Percentiles rank a stretch among this genome's conserved stretches.
These are phyloP conservation scores for Trisateles emortualis DNA, from an alignment of 2,888 invertebrate genomes.

Conservation along the genomic window DNA sequence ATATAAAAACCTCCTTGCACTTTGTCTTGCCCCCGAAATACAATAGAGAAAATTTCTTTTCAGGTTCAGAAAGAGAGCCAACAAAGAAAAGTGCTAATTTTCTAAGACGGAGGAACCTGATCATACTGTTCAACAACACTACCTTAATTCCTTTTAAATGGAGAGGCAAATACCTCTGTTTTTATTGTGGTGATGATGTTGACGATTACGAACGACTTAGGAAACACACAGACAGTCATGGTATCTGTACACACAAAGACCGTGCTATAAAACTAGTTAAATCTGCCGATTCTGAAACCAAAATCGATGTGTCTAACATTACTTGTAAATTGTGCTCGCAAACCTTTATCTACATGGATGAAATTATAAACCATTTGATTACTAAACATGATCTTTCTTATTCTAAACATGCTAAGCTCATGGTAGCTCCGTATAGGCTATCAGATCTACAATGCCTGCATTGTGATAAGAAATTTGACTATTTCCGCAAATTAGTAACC, in stretches of 20 bases:
- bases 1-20: slow-evolving; percentile 18
- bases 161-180: slow-evolving; percentile 74
- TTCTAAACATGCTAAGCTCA: slow-evolving; percentile 54
- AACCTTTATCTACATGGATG: slow-evolving; percentile 32
- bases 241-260: slow-evolving; percentile 60
- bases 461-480: slow-evolving; percentile 61
- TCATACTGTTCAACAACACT: slow-evolving; percentile 76
- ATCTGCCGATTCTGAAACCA: slow-evolving; percentile 67
- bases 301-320: slow-evolving; percentile 73
- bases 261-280: slow-evolving; percentile 65
- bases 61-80: slow-evolving; percentile 69
- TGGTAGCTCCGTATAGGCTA: slow-evolving; percentile 62
- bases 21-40: slow-evolving; percentile 62
- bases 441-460: slow-evolving; percentile 66
- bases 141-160: slow-evolving; percentile 77
- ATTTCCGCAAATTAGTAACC: slow-evolving; percentile 61
- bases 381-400: slow-evolving; percentile 64
- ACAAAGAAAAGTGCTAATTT: slow-evolving; percentile 53
- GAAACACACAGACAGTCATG: slow-evolving; percentile 68
- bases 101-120: slow-evolving; percentile 61
- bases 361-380: slow-evolving; percentile 58
- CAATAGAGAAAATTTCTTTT: slow-evolving; percentile 69
- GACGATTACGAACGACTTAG: slow-evolving; percentile 54
- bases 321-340: slow-evolving; percentile 64
- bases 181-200: slow-evolving; percentile 71